Conservation (phyloP, 2,113 vertebrate genomes). For the human region DNA sequence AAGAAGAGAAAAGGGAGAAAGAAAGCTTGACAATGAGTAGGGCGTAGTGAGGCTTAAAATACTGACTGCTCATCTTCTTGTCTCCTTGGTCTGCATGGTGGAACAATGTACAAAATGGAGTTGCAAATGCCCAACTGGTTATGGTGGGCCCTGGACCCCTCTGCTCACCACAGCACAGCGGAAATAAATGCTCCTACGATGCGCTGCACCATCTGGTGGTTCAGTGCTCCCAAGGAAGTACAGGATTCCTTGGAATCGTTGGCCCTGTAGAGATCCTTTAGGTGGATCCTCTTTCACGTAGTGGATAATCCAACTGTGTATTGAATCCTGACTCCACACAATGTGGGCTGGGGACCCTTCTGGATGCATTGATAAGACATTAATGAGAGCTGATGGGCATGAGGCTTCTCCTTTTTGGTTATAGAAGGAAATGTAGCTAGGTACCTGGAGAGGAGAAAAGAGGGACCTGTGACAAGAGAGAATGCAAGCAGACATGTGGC, state of each 20-base stretch:
- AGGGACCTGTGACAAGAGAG: neutral
- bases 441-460: neutral
- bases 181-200: fast-evolving
- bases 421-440: neutral
- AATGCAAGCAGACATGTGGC: fast-evolving
- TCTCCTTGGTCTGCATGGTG: neutral
- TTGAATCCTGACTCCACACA: neutral
- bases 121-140: no score
- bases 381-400: neutral
- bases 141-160: neutral
- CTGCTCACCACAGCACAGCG: neutral
- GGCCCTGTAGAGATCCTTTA: neutral
- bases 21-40: neutral
- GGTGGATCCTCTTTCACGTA: neutral
- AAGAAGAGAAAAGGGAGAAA: neutral
- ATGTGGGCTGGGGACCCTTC: neutral
- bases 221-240: fast-evolving
- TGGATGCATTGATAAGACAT: neutral
- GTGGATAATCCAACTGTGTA: no score
- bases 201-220: fast-evolving
- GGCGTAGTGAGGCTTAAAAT: neutral
- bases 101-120: neutral
- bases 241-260: neutral
- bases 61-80: neutral
- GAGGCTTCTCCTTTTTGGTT: neutral